Evolutionary conservation across 2,113 vertebrate genomes (phyloP).

Genomic region (Alligator mississippiensis): DNA sequence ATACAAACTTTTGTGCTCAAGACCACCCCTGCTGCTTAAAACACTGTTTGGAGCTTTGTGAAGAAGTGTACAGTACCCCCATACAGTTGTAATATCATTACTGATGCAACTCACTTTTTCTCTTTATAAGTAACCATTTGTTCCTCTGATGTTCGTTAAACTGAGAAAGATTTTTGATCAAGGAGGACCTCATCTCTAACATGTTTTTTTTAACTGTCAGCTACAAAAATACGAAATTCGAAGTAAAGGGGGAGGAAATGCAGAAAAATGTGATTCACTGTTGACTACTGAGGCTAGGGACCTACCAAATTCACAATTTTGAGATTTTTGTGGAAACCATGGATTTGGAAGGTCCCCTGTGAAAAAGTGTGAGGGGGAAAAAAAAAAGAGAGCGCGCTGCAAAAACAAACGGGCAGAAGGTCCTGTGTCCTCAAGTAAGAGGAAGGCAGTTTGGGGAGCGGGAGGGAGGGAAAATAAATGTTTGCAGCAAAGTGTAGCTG

Average conservation of each 20-base stretch:
- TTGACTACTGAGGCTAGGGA: no score
- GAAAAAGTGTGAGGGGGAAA: no score
- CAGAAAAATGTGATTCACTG: not conserved
- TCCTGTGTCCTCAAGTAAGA: no score
- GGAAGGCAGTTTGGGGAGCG: no score
- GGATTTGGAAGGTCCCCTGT: no score
- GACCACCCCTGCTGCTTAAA: accelerated
- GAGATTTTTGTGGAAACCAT: no score
- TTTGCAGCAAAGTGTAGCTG: no score
- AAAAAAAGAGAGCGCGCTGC: no score
- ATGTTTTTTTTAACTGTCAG: not conserved
- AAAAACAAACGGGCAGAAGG: no score
- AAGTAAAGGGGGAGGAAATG: not conserved
- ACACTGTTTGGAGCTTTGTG: not conserved
- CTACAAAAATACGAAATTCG: not conserved
- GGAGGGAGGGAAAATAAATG: no score
- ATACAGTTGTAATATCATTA: not conserved
- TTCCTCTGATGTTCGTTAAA: not conserved
- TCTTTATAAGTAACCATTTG: not conserved
- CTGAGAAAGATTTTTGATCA: not conserved
- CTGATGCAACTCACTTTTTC: not conserved
- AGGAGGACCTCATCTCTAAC: not conserved
- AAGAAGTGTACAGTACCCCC: not conserved
- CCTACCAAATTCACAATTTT: no score
- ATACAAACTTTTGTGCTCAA: not conserved